Percentiles rank a stretch among this genome's conserved stretches.
Evolutionary conservation across 37 sponge, comb jelly and placozoan species (phyloP).

Genomic region (Oopsacas minuta): DNA sequence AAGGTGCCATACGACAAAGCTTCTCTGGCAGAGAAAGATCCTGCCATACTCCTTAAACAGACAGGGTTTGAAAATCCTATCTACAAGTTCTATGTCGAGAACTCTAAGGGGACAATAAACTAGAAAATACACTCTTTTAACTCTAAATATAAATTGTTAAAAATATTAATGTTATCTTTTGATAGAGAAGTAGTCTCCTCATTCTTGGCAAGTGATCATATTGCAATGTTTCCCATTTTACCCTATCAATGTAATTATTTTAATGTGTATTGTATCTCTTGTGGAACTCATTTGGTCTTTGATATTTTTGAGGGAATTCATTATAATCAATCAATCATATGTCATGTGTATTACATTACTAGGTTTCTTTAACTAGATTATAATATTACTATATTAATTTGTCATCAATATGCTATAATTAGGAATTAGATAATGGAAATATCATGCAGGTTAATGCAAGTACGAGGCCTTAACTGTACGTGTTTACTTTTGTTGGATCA

Average conservation of each 20-base stretch:
- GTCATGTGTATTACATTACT: too few relatives aligned
- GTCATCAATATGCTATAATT: too few relatives aligned
- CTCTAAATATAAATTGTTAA: neutral
- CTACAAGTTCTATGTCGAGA: constrained; percentile 3
- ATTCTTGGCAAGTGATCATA: neutral
- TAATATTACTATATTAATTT: too few relatives aligned
- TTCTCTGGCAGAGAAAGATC: neutral
- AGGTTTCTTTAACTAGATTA: too few relatives aligned
- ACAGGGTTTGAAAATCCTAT: constrained; percentile 4
- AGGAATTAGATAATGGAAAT: too few relatives aligned
- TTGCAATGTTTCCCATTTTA: neutral
- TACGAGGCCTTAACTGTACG: too few relatives aligned
- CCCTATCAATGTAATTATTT: neutral
- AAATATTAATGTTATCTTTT: too few relatives aligned
- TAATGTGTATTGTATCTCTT: neutral
- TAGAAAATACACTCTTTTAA: neutral
- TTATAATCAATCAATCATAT: too few relatives aligned
- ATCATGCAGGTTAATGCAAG: too few relatives aligned
- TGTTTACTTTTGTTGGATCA: too few relatives aligned
- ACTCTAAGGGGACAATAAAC: neutral
- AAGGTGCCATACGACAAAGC: neutral
- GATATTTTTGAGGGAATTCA: neutral
- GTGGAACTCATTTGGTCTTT: neutral
- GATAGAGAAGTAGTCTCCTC: too few relatives aligned
- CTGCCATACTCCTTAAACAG: neutral